These are phyloP conservation scores for Minunthozetes semirufus DNA, from an alignment of 2,888 invertebrate genomes.

Conservation along the genomic window DNA sequence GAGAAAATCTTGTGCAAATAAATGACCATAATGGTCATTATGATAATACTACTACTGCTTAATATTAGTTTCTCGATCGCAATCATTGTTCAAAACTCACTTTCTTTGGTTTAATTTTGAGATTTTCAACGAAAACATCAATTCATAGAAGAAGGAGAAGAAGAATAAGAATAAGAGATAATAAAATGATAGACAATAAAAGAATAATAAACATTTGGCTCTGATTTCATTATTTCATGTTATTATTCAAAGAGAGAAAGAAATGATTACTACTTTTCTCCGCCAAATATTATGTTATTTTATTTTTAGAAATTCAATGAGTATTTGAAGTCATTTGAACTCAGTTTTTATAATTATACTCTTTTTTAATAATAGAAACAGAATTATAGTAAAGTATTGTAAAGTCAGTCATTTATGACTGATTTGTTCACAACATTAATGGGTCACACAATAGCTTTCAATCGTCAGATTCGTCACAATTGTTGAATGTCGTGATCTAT, in stretches of 20 bases:
- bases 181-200: too few relatives aligned
- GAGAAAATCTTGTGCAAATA: background rate
- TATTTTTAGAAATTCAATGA: background rate
- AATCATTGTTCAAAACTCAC: too few relatives aligned
- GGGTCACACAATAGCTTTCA: slow-evolving; percentile 4
- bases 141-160: background rate
- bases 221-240: background rate
- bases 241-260: background rate
- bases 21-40: background rate
- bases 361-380: background rate
- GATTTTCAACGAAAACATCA: background rate
- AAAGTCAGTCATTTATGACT: background rate
- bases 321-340: background rate
- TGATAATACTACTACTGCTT: too few relatives aligned
- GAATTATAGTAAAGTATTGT: background rate
- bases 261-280: background rate
- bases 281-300: background rate
- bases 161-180: too few relatives aligned
- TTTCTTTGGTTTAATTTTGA: too few relatives aligned
- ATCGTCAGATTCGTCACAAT: background rate
- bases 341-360: background rate
- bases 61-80: background rate
- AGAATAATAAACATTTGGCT: background rate
- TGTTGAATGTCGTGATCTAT: slow-evolving; percentile 10
- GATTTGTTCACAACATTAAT: background rate